Percentiles rank a stretch among this genome's conserved stretches.
phyloP scores from a whole-genome alignment of 2,797 vertebrate species.

The Galaxias olidus region DNA sequence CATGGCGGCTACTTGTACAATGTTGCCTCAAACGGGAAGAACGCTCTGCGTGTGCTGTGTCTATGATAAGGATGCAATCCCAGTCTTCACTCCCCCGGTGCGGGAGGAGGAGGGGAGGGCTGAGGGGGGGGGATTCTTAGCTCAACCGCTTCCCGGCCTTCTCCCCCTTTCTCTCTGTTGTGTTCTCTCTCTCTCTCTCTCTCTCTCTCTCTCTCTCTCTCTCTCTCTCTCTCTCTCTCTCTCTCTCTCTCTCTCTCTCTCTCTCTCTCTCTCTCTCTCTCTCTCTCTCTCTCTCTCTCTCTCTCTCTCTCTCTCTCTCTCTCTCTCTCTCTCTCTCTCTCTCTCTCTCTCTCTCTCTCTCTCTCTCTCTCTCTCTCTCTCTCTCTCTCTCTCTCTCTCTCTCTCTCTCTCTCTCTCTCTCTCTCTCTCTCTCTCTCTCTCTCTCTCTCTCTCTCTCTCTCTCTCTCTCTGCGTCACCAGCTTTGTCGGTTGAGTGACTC shows the following conservation, averaged over 20 bases:
- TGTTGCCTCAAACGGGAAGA: slow-evolving; percentile 22
- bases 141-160: not conserved
- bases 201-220: not conserved
- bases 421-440: not conserved
- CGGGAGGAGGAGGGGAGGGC: not conserved
- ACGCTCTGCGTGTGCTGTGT: slow-evolving; percentile 10
- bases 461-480: too few species aligned
- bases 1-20: slow-evolving; percentile 56
- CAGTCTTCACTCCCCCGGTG: not conserved
- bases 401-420: too few species aligned
- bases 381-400: too few species aligned
- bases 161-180: slow-evolving; percentile 14
- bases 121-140: slow-evolving; percentile 7
- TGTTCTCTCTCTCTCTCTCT: not conserved
- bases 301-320: too few species aligned
- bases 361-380: too few species aligned
- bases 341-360: too few species aligned
- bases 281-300: too few species aligned
- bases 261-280: too few species aligned
- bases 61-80: slow-evolving; percentile 30
- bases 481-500: too few species aligned
- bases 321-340: too few species aligned
- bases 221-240: not conserved
- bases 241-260: not conserved
- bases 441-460: not conserved